Percentiles rank a stretch among this genome's conserved stretches.
phyloP scores from a whole-genome alignment of 2,888 invertebrate genomes.

The Podabrus alpinus region DNA sequence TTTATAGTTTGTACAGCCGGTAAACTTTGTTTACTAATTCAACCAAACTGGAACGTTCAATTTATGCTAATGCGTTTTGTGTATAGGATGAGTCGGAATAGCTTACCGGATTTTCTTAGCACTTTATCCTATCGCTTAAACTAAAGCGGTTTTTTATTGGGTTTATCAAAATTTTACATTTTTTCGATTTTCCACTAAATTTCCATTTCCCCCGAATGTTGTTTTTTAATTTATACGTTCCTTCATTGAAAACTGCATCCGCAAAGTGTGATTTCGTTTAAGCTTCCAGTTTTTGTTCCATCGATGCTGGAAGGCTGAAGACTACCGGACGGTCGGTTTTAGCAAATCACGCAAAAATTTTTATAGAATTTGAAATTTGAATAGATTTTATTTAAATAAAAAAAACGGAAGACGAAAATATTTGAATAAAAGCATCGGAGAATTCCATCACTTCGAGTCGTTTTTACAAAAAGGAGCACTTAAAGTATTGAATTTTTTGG shows the following conservation, averaged over 20 bases:
- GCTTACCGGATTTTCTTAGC: not conserved
- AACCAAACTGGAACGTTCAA: not conserved
- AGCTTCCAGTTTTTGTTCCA: no score
- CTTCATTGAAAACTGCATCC: no score
- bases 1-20: conserved; percentile 2
- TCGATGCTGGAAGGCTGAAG: no score
- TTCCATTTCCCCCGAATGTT: not conserved
- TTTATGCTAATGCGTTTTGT: conserved; percentile 4
- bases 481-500: not conserved
- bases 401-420: no score
- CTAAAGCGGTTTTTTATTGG: not conserved
- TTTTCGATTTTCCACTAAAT: not conserved
- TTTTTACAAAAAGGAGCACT: not conserved
- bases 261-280: no score
- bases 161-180: not conserved
- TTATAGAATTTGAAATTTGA: no score
- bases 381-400: no score
- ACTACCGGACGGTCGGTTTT: no score
- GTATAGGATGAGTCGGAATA: not conserved
- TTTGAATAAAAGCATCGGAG: not conserved
- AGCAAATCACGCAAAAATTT: no score
- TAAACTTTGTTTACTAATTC: conserved; percentile 12
- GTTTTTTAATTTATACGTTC: not conserved
- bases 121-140: not conserved
- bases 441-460: not conserved